Evolutionary conservation across 2,113 vertebrate genomes (phyloP).

Genomic region (Pipra filicauda): DNA sequence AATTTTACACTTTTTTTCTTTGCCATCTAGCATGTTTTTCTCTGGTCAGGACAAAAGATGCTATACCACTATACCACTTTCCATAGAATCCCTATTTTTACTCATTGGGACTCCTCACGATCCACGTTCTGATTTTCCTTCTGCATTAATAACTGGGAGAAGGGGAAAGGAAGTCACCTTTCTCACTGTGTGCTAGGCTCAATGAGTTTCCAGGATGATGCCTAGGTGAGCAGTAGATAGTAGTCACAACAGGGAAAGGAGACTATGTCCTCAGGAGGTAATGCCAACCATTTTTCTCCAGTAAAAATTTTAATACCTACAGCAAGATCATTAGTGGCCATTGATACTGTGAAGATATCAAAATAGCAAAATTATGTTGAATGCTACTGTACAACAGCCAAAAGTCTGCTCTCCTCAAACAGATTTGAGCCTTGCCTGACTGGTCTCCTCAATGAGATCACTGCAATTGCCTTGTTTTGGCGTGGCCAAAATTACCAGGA

Average conservation of each 20-base stretch:
- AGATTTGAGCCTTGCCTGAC: neutral
- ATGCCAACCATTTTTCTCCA: neutral
- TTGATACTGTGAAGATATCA: neutral
- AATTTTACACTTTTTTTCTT: neutral
- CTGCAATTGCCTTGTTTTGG: neutral
- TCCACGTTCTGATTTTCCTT: neutral
- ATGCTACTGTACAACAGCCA: neutral
- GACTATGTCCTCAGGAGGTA: neutral
- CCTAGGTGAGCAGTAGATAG: neutral
- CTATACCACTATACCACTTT: neutral
- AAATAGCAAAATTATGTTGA: neutral
- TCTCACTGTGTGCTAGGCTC: neutral
- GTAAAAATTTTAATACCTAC: neutral
- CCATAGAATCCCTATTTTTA: neutral
- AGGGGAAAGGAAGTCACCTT: neutral
- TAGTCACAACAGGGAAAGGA: too few species aligned
- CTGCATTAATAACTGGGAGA: neutral
- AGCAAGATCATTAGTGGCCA: neutral
- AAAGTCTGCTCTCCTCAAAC: neutral
- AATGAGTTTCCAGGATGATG: neutral
- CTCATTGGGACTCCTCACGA: neutral
- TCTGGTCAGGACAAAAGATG: neutral
- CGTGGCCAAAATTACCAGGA: neutral
- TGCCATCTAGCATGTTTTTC: neutral
- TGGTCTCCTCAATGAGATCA: rapidly evolving